Evolutionary conservation across 1,140 invertebrate species (phyloP).

Genomic region (Achatina immaculata): DNA sequence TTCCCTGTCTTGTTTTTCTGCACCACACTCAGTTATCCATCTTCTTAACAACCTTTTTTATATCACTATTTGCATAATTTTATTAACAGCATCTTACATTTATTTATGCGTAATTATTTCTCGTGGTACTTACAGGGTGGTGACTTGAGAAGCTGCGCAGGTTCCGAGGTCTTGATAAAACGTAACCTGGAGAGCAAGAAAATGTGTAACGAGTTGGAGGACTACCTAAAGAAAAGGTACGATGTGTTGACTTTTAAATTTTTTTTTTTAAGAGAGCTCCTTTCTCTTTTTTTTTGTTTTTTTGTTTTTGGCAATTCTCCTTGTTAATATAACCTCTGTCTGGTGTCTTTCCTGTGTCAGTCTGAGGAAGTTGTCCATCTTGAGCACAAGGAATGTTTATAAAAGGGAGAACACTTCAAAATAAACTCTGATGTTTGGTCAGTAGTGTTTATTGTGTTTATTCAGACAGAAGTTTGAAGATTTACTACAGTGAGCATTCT

Average conservation of each 20-base stretch:
- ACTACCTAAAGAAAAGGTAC: constrained; percentile 15
- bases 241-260: not conserved
- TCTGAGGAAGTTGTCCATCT: not conserved
- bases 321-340: not conserved
- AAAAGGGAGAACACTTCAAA: not conserved
- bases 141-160: not conserved
- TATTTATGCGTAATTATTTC: too few species aligned
- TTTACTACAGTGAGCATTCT: too few species aligned
- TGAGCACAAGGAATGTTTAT: not conserved
- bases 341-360: not conserved
- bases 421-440: not conserved
- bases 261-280: not conserved
- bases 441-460: too few species aligned
- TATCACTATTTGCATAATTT: too few species aligned
- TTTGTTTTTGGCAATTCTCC: not conserved
- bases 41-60: too few species aligned
- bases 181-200: constrained; percentile 11
- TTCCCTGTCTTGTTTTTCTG: too few species aligned
- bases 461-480: too few species aligned
- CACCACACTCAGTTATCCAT: too few species aligned
- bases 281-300: too few species aligned
- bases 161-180: not conserved
- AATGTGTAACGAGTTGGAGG: not conserved
- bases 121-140: constrained; percentile 4
- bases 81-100: too few species aligned